A percentile compares a stretch with the other conserved stretches of the same genome.
Evolutionary conservation across 2,888 invertebrate genomes (phyloP).

Genomic region (Griposia aprilina): DNA sequence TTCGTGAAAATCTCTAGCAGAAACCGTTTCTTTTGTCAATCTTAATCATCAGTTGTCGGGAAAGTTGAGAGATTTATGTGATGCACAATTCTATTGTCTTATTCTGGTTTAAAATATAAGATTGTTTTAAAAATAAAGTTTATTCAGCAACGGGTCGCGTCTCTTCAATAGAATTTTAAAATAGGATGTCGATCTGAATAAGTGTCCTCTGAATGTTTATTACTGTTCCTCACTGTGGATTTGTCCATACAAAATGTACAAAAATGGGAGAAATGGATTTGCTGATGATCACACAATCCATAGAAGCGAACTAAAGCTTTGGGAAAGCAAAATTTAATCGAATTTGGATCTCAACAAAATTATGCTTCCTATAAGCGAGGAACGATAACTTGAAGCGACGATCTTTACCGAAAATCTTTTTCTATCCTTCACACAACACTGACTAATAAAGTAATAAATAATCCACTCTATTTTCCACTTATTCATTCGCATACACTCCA

Average conservation of each 20-base stretch:
- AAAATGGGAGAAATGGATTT: neutral
- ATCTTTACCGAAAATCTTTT: neutral
- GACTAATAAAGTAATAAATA: neutral
- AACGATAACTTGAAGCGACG: neutral
- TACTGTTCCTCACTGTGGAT: slow-evolving; percentile 3
- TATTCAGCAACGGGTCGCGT: slow-evolving; percentile 47
- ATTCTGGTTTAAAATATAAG: slow-evolving; percentile 60
- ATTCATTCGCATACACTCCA: neutral
- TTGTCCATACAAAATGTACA: neutral
- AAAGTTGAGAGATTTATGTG: slow-evolving; percentile 78
- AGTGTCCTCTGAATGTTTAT: slow-evolving; percentile 33
- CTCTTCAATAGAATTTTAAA: slow-evolving; percentile 59
- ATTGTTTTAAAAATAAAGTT: slow-evolving; percentile 60
- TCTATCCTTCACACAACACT: neutral
- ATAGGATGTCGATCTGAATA: slow-evolving; percentile 44
- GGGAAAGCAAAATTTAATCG: neutral
- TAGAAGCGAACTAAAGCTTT: neutral
- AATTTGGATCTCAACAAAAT: neutral
- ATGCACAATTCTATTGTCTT: slow-evolving; percentile 68
- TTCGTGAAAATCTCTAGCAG: slow-evolving; percentile 74
- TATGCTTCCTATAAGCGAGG: neutral
- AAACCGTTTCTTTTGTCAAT: slow-evolving; percentile 80
- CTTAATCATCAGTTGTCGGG: slow-evolving; percentile 80
- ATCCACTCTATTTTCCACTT: neutral
- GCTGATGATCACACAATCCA: neutral